These are phyloP conservation scores for Mesorhabditis sp. DNA, from an alignment of 2,888 invertebrate species.

Conservation along the genomic window DNA sequence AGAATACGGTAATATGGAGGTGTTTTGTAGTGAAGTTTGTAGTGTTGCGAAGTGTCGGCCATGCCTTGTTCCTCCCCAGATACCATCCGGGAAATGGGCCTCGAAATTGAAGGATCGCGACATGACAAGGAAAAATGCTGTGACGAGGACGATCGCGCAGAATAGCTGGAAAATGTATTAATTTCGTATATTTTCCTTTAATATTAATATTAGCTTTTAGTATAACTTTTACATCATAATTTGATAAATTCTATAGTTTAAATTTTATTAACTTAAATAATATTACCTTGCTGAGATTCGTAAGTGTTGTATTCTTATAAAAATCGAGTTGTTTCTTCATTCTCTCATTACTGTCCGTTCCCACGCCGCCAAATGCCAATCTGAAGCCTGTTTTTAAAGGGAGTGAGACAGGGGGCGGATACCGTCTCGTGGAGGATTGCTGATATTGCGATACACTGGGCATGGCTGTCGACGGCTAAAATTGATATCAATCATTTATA, in stretches of 20 bases:
- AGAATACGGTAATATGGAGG: too few species aligned
- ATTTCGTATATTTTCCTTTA: too few species aligned
- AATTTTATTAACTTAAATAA: too few species aligned
- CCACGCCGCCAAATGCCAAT: conserved; percentile 40
- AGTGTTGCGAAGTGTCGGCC: too few species aligned
- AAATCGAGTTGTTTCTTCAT: conserved; percentile 42
- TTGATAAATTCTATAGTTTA: too few species aligned
- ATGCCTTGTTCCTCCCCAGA: too few species aligned
- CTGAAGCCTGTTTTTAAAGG: conserved; percentile 20
- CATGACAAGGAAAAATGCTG: conserved; percentile 39
- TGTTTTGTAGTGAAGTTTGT: too few species aligned
- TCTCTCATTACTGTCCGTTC: conserved; percentile 25
- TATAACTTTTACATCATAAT: too few species aligned
- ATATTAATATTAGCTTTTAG: too few species aligned
- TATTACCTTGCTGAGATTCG: conserved; percentile 24
- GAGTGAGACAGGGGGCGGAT: background rate
- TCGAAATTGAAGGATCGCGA: conserved; percentile 31
- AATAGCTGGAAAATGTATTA: conserved; percentile 23
- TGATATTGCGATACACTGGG: conserved; percentile 14
- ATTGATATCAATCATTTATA: too few species aligned
- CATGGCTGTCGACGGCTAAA: background rate
- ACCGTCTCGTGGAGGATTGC: conserved; percentile 23
- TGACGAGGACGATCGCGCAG: conserved; percentile 36
- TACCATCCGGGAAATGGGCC: background rate
- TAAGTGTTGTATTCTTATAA: conserved; percentile 50